Evolutionary conservation across 37 sponge, comb jelly and placozoan genomes (phyloP).

Genomic region (Axinella damicornis): DNA sequence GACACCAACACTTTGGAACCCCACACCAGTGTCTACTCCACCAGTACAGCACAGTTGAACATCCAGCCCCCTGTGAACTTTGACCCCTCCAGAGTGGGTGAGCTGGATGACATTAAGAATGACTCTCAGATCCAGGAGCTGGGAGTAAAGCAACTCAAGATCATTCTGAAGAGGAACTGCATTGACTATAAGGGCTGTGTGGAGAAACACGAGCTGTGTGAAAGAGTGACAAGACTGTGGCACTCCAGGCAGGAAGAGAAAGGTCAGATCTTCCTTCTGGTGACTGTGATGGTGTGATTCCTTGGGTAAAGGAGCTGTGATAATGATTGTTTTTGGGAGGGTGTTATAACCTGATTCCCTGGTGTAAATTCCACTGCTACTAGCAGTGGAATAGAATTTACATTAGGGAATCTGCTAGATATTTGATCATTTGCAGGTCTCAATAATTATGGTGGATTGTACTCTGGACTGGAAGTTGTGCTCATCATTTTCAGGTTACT

Average conservation of each 20-base stretch:
- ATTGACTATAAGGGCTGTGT: constrained; percentile 90
- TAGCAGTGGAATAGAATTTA: too few species aligned
- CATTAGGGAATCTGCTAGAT: too few species aligned
- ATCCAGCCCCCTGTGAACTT: background rate
- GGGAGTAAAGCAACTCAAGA: constrained; percentile 79
- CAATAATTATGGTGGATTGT: too few species aligned
- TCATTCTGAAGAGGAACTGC: constrained; percentile 84
- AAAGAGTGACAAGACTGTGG: constrained; percentile 66
- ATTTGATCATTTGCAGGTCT: too few species aligned
- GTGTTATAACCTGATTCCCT: too few species aligned
- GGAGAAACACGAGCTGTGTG: constrained; percentile 84
- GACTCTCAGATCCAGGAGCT: constrained; percentile 55
- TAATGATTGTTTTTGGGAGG: too few species aligned
- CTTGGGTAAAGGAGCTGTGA: too few species aligned
- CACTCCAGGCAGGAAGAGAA: constrained; percentile 50
- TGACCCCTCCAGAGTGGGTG: constrained; percentile 28
- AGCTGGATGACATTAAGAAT: constrained; percentile 38
- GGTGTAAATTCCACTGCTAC: too few species aligned
- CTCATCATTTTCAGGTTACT: too few species aligned
- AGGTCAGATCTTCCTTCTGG: too few species aligned
- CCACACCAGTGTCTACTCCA: constrained; percentile 2
- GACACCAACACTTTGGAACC: background rate
- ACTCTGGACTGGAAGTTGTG: too few species aligned
- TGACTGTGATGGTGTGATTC: too few species aligned
- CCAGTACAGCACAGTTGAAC: background rate